Evolutionary conservation across 2,113 vertebrate genomes (phyloP), one percentile per base, ranked within the genome.

Genomic region (Istiophorus platypterus): DNA sequence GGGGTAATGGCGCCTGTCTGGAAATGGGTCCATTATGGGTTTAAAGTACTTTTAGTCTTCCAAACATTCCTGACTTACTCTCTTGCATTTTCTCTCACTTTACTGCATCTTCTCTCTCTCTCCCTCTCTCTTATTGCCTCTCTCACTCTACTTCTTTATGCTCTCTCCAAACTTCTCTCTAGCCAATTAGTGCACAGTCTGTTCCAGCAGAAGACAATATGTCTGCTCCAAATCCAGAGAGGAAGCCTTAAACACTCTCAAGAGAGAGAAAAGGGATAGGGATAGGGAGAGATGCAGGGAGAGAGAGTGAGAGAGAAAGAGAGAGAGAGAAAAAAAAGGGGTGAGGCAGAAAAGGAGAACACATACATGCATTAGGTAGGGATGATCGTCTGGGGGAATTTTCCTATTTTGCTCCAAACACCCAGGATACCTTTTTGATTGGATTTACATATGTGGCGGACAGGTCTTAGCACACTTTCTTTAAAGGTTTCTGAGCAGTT

Each of bases 11-110:
- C 88, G 90, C 88, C 91, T 89, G 92, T 92, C 91, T 93, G 91
- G 84, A 89, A 91, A 91, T 89, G 89, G 87, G 80, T 92, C 91
- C 91, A 93, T 93, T 91, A 93, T 90, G 91, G 92, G 65, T 91
- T 92, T 90, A 91, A 93, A 92, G 91, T 88, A 93, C 90, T 88
- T 92, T 92, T 76, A 90, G 85, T 88, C 89, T 75, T 78, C 71
- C 64, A 87, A 93, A 89, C 87, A 89, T 84, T 87, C 84, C 82
- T 81, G 72, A 85, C 80, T 82, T 78, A 72, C 79, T 78, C 84
- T 58, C 82, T 57, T 84, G 80, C 39, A 75, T 76, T 67, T 76
- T 91, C 79, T 84, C 42, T 81, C 67, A 68, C 86, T 83, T 85
- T 82, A 62, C 39, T 81, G 39, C 76, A 69, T 75, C 69, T 27